Evolutionary conservation across 2,797 vertebrate species (phyloP), one percentile per base, ranked within the genome.

Genomic region (Heliangelus exortis): DNA sequence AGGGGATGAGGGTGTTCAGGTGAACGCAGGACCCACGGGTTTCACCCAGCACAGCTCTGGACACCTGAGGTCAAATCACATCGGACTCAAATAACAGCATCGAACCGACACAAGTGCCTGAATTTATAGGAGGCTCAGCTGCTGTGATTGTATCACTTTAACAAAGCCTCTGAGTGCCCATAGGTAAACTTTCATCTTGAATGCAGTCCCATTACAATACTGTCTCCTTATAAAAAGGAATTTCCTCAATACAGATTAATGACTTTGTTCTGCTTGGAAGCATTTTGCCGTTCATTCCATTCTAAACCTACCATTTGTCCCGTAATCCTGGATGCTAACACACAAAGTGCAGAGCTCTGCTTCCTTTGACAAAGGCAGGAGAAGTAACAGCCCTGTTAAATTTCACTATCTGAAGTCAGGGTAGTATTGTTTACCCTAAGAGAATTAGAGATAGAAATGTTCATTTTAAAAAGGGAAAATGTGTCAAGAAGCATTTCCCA

Each of bases 11-110:
- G 29, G 15, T 0, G 18, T 17, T 1, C 4, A 4, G 1, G 54
- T 1, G 2, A 23, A 0, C 1, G 22, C 18, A 10, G 61, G 31
- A 31, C 5, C 31, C 53, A 0, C 75, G 0, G 43, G 10, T 19
- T 10, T 17, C 31, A 41, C 20, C 41, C 48, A 21, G 41, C 54
- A 1, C 14, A 4, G 43, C 53, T 13, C 15, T 7, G 2, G 25
- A 1, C 23, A 5, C 2, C 66, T 3, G 2, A 34, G 36, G 18
- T 0, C 39, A 14, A 41, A 41, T 41, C 6, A 41, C 7, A 1
- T 7, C 63, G 11, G 33, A 1, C 29, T 14, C 33, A 1, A 15
- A 6, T 82, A 31, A 26, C 39, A 4, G 48, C 31, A n/a, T 34
- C 7, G 4, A 59, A 43, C 54, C 53, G 23, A 2, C 59, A 1